Percentiles rank a stretch among this genome's conserved stretches.
Evolutionary conservation across 64 coral and sea anemone genomes (phyloP).

Genomic region (Cladopsammia gracilis): DNA sequence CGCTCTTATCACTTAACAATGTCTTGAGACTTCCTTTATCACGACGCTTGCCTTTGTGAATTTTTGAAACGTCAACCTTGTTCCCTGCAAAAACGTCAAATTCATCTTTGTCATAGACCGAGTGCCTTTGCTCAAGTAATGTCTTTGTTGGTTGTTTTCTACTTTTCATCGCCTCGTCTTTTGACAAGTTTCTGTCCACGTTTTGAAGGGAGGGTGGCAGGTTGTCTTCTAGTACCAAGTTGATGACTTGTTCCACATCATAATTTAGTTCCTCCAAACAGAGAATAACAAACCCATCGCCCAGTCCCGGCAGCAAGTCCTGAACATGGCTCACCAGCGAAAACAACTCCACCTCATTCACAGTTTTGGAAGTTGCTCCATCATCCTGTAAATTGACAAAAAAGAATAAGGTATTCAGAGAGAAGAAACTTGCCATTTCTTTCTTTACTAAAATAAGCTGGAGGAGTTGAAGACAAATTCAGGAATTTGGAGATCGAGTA

Average conservation of each 20-base stretch:
- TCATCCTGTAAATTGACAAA: neutral
- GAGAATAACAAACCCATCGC: conserved; percentile 91
- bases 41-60: conserved; percentile 92
- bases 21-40: conserved; percentile 63
- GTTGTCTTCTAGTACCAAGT: conserved; percentile 81
- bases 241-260: conserved; percentile 83
- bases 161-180: conserved; percentile 44
- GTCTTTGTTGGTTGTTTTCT: conserved; percentile 7
- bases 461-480: too few species aligned
- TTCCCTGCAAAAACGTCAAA: conserved; percentile 90
- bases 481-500: too few species aligned
- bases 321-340: conserved; percentile 92
- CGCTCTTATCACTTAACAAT: conserved; percentile 81
- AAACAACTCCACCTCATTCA: conserved; percentile 85
- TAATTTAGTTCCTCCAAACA: conserved; percentile 93
- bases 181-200: conserved; percentile 77
- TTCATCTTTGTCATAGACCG: conserved; percentile 94
- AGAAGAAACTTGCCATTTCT: too few species aligned
- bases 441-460: too few species aligned
- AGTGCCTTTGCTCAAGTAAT: conserved; percentile 85
- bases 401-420: neutral
- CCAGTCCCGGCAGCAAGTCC: conserved; percentile 86
- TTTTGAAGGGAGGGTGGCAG: conserved; percentile 65
- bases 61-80: conserved; percentile 76
- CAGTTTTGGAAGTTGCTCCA: conserved; percentile 31